Conservation (phyloP, 2,113 vertebrate genomes). For the Holacanthus passer region DNA sequence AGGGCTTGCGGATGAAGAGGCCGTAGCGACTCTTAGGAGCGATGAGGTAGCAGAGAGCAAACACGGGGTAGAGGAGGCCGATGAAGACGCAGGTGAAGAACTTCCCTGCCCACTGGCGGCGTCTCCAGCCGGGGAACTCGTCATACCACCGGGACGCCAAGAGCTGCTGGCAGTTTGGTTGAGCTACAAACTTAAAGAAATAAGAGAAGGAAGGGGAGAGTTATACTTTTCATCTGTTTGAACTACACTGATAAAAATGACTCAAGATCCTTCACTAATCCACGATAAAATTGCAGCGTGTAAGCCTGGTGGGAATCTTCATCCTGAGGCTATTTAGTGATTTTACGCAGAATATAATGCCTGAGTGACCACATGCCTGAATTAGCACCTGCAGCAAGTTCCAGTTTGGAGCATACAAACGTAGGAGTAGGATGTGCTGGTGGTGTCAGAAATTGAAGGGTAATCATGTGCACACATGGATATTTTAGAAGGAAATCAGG, state of each 20-base stretch:
- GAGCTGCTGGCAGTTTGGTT: constrained; percentile 99
- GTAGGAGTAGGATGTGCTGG: constrained; percentile 24
- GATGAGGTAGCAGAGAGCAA: constrained; percentile 94
- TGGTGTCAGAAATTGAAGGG: constrained; percentile 15
- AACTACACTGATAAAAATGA: not conserved
- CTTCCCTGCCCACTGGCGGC: constrained; percentile 97
- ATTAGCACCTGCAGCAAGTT: constrained; percentile 39
- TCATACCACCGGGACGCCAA: constrained; percentile 98
- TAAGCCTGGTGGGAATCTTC: not conserved
- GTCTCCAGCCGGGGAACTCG: constrained; percentile 96
- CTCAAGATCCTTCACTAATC: not conserved
- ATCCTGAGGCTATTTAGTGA: constrained; percentile 4
- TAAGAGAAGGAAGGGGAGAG: not conserved
- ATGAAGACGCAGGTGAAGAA: constrained; percentile 96
- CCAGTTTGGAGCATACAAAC: constrained; percentile 1
- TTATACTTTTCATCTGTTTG: not conserved
- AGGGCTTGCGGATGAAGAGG: constrained; percentile 98
- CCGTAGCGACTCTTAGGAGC: constrained; percentile 97
- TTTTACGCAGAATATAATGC: constrained; percentile 16
- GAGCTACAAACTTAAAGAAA: constrained; percentile 93
- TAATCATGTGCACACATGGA: not conserved
- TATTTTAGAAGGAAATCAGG: constrained; percentile 8
- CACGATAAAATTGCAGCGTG: not conserved
- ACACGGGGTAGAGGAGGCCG: constrained; percentile 93
- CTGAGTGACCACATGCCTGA: constrained; percentile 8